Conservation (phyloP, 1,140 invertebrate species). For the Neomicropteryx cornuta region DNA sequence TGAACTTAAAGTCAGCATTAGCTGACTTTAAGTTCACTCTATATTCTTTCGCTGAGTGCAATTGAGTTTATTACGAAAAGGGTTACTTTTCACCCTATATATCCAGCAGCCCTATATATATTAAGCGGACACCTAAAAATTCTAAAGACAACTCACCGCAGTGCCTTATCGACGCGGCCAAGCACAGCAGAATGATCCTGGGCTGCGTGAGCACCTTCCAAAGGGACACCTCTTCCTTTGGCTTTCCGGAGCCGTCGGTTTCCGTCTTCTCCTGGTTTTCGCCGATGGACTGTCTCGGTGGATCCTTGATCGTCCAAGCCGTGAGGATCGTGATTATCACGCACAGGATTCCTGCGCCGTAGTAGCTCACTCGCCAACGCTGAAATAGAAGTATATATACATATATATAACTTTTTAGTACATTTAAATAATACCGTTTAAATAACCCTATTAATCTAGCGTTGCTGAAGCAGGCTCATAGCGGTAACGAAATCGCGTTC, state of each 20-base stretch:
- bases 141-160: slow-evolving; percentile 55
- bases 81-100: too few relatives aligned
- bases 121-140: too few relatives aligned
- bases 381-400: slow-evolving; percentile 23
- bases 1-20: too few relatives aligned
- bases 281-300: slow-evolving; percentile 58
- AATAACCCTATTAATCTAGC: too few relatives aligned
- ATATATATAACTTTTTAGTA: neutral
- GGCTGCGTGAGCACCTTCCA: slow-evolving; percentile 68
- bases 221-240: slow-evolving; percentile 42
- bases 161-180: slow-evolving; percentile 84
- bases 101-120: too few relatives aligned
- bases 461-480: too few relatives aligned
- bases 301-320: slow-evolving; percentile 67
- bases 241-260: slow-evolving; percentile 23
- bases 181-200: slow-evolving; percentile 65
- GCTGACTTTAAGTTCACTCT: too few relatives aligned
- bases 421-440: neutral
- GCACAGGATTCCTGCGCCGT: slow-evolving; percentile 71
- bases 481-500: too few relatives aligned
- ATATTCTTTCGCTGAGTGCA: too few relatives aligned
- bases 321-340: slow-evolving; percentile 63
- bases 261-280: slow-evolving; percentile 38
- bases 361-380: slow-evolving; percentile 85
- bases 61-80: too few relatives aligned